Base-by-base conservation (phyloP, 2,797 vertebrate genomes). In the Sebastolobus alascanus region DNA sequence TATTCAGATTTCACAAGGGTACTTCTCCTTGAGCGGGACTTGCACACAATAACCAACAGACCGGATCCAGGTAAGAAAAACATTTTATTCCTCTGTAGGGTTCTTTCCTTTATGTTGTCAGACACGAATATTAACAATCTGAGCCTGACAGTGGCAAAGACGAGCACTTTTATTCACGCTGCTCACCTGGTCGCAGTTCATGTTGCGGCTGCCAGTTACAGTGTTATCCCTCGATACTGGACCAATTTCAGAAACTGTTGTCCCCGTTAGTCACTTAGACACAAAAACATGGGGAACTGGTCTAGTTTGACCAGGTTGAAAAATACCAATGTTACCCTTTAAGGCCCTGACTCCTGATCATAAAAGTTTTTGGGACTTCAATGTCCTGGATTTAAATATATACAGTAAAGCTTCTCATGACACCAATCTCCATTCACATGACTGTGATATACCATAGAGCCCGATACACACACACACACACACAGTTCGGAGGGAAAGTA, bases 371-470 rank as follows among this genome's bases (percentile, higher is more conserved):
- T 33, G 35, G 29, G 25, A 58, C 64, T 43, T 52, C 8, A 55
- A 6, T 46, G 61, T 10, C 35, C 6, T 66, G 18, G 3, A 31
- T 58, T 60, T 13, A 6, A 63, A 72, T 31, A n/a, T 25, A 33
- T 29, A 20, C 59, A 75, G 66, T 29, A 74, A 7, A 18, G 27
- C 52, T 58, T 54, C 25, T 33, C 40, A 40, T 73, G 75, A 59
- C 43, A 82, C 50, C 37, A 64, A 8, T 71, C 52, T 72, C 9
- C 20, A 29, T 64, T 40, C 55, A 35, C 16, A 64, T 38, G n/a
- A 40, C 31, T 59, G 8, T 68, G 18, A 65, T 60, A n/a, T 27
- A 59, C 2, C 8, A 68, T 9, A 66, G 3, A 55, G 22, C 7
- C 16, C 29, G 11, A 33, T 14, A 46, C 43, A 46, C 12, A 43